Conservation (phyloP, 2,113 vertebrate genomes). For the Cygnus atratus region DNA sequence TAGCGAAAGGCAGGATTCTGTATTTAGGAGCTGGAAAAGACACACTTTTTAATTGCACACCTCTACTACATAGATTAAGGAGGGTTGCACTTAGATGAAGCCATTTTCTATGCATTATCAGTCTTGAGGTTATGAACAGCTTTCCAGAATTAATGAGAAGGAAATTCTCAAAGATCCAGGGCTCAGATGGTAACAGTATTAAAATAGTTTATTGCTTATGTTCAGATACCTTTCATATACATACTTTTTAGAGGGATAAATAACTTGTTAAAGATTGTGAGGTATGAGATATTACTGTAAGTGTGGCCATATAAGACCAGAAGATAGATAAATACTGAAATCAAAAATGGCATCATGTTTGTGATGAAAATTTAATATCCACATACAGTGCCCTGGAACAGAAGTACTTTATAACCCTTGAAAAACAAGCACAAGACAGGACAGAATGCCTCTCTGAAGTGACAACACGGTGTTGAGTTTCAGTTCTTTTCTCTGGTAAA, state of each 20-base stretch:
- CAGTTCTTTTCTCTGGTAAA: neutral
- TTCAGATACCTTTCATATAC: neutral
- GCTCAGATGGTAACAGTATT: neutral
- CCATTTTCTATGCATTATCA: neutral
- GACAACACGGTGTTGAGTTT: neutral
- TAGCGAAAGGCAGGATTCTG: neutral
- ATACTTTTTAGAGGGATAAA: neutral
- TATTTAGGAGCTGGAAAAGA: neutral
- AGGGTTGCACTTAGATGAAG: neutral
- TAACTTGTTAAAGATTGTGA: conserved; percentile 27
- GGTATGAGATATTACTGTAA: conserved; percentile 17
- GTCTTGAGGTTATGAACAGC: neutral
- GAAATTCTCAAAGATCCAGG: conserved; percentile 1
- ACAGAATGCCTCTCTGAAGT: neutral
- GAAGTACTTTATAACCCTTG: conserved; percentile 46
- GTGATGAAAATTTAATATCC: conserved; percentile 49
- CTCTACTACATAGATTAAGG: neutral
- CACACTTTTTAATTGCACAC: neutral
- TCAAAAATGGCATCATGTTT: conserved; percentile 45
- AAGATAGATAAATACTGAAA: conserved; percentile 47
- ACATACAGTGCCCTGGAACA: conserved; percentile 39
- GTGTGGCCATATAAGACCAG: neutral
- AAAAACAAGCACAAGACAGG: neutral
- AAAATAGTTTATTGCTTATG: conserved; percentile 34
- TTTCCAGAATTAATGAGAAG: conserved; percentile 22